Evolutionary conservation across 2,888 invertebrate species (phyloP), one percentile per base, ranked within the genome.

Genomic region (Agrotis puta): DNA sequence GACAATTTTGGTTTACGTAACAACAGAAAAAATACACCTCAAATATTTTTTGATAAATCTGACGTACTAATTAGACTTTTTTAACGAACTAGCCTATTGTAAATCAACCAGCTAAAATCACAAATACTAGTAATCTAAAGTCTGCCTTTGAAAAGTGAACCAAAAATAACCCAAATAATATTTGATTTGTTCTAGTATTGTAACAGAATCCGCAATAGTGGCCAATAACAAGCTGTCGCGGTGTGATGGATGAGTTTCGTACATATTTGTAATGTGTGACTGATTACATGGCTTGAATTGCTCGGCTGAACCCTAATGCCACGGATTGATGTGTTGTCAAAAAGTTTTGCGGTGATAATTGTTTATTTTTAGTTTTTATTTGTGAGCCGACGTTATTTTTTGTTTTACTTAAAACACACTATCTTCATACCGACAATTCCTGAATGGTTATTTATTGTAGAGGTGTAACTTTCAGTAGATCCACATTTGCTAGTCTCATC

Each of bases 181-280:
- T 50, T 18, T 61, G 18, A 22, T 27, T 77, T 59, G 57, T 72
- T 63, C 53, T 56, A 54, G 4, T 50, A 24, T 47, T 47, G 22
- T 47, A 24, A 24, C 53, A 59, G 18, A 78, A 54, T 64, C 51
- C 63, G 74, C 70, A 64, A 70, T 58, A 63, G 57, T 51, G 50
- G 66, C 73, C 75, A 82, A 82, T 88, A 88, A 88, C 83, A 84
- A 85, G 85, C 84, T 82, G 86, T 85, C 88, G 65, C 18, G 24
- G 39, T 22, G 27, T 88, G 90, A 90, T 87, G 77, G 86, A 90
- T 89, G 85, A 87, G 78, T 74, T 70, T 48, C 48, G 70, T 70
- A 69, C 71, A 57, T 70, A 76, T 77, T 79, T 83, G 78, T 82
- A 75, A 74, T 79, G 80, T 79, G 64, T 83, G 73, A 77, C 81